A percentile compares a stretch with the other conserved stretches of the same genome.
Conservation (phyloP, 2,888 invertebrate species). For the Brenthis ino region DNA sequence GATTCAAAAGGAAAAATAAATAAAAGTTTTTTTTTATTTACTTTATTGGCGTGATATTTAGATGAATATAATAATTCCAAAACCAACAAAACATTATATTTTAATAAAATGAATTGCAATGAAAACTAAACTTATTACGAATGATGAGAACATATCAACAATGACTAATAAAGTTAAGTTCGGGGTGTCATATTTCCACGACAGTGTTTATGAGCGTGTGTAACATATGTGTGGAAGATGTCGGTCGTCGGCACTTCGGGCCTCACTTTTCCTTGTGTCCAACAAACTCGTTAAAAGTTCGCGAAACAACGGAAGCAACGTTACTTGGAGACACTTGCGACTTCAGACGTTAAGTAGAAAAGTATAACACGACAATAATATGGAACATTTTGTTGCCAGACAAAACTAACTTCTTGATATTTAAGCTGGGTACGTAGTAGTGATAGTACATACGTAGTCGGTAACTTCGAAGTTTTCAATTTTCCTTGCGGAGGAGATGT, state of each 20-base stretch:
- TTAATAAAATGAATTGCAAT: slow-evolving; percentile 8
- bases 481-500: slow-evolving; percentile 26
- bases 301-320: slow-evolving; percentile 73
- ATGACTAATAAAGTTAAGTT: slow-evolving; percentile 29
- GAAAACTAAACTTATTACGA: neutral
- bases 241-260: slow-evolving; percentile 54
- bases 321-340: slow-evolving; percentile 75
- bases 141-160: slow-evolving; percentile 2
- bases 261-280: slow-evolving; percentile 63
- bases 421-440: slow-evolving; percentile 57
- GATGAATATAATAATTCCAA: too few species aligned
- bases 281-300: slow-evolving; percentile 82
- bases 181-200: slow-evolving; percentile 43
- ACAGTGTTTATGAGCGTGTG: slow-evolving; percentile 47
- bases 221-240: slow-evolving; percentile 59
- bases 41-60: neutral
- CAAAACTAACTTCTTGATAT: slow-evolving; percentile 60
- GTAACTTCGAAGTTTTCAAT: slow-evolving; percentile 36
- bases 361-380: slow-evolving; percentile 76
- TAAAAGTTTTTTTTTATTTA: slow-evolving; percentile 2
- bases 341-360: slow-evolving; percentile 75
- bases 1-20: slow-evolving; percentile 17
- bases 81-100: too few species aligned
- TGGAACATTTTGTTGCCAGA: slow-evolving; percentile 67
- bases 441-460: slow-evolving; percentile 17